A percentile compares a stretch with the other conserved stretches of the same genome.
Evolutionary conservation across 2,888 invertebrate genomes (phyloP).

Genomic region (Tetragonisca angustula): DNA sequence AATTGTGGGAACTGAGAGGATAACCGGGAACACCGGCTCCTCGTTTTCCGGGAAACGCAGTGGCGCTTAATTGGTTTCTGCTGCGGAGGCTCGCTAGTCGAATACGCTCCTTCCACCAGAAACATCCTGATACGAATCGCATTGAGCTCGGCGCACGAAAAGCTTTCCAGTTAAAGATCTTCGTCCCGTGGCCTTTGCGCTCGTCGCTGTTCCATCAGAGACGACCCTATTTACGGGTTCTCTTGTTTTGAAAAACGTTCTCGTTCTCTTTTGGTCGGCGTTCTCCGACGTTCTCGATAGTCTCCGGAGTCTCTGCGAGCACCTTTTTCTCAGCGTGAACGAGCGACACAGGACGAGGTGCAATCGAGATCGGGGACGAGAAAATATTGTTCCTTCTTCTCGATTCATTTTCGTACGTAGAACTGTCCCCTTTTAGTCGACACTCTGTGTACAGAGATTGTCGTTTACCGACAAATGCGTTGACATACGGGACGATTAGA

Average conservation of each 20-base stretch:
- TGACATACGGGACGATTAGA: not conserved
- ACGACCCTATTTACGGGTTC: constrained; percentile 2
- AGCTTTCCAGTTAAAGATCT: constrained; percentile 44
- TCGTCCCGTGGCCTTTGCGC: constrained; percentile 33
- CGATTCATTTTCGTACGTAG: no score
- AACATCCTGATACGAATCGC: constrained; percentile 58
- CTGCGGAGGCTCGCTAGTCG: constrained; percentile 55
- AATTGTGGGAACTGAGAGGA: constrained; percentile 63
- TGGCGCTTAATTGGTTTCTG: constrained; percentile 68
- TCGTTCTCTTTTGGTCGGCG: not conserved
- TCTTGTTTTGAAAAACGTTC: constrained; percentile 23
- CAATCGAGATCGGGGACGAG: no score
- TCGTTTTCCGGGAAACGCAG: constrained; percentile 64
- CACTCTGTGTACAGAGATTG: not conserved
- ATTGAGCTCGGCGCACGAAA: constrained; percentile 27
- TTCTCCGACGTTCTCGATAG: not conserved
- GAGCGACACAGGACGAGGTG: no score
- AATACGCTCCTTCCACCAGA: constrained; percentile 48
- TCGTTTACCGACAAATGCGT: not conserved
- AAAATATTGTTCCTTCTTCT: no score
- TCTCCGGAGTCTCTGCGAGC: not conserved
- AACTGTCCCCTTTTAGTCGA: no score
- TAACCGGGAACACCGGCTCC: constrained; percentile 58
- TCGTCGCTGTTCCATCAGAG: not conserved
- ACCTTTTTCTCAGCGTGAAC: not conserved